Conservation (phyloP, 2,797 vertebrate genomes). For the Bovichtus variegatus region DNA sequence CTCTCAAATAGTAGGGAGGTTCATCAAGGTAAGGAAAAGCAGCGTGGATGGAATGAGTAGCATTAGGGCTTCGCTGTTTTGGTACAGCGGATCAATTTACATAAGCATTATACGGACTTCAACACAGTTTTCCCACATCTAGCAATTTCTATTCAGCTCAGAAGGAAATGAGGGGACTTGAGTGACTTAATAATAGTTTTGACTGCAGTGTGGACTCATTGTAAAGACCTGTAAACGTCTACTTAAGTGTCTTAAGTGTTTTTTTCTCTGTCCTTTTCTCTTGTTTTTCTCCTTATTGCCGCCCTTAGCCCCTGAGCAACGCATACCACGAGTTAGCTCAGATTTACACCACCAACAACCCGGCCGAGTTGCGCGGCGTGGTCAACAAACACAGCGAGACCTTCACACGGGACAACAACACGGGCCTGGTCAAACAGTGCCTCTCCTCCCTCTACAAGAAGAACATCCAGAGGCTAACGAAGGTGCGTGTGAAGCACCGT, state of each 20-base stretch:
- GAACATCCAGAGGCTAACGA: conserved; percentile 99
- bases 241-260: too few species aligned
- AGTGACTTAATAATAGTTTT: neutral
- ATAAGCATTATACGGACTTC: too few species aligned
- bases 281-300: neutral
- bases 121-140: neutral
- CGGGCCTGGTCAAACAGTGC: conserved; percentile 98
- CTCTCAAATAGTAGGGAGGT: conserved; percentile 98
- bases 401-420: conserved; percentile 96
- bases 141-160: neutral
- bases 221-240: neutral
- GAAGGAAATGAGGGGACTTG: neutral
- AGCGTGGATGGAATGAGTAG: accelerated
- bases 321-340: conserved; percentile 98
- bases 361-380: conserved; percentile 92
- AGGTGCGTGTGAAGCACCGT: conserved; percentile 91
- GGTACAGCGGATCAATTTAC: neutral
- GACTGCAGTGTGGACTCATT: neutral
- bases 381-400: conserved; percentile 97
- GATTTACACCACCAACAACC: conserved; percentile 97
- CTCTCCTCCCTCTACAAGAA: conserved; percentile 99
- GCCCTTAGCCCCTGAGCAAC: conserved; percentile 94
- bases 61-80: neutral
- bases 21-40: conserved; percentile 93
- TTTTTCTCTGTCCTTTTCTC: too few species aligned